Base-by-base conservation (phyloP, 1,140 invertebrate species). In the Chlorops oryzae region DNA sequence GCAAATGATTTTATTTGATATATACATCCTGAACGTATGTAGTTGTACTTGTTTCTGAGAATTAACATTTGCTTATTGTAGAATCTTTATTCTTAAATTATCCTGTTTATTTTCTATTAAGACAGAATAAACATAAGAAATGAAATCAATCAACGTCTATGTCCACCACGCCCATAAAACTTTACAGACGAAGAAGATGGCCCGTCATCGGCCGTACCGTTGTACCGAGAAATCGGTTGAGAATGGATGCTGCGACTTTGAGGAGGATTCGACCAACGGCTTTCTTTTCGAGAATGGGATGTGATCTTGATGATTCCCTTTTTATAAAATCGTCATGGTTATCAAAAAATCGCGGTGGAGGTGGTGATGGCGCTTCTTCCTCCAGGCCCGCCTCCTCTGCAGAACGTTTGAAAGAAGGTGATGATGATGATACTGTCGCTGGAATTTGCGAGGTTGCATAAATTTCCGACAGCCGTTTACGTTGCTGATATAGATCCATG, bases 121-220 rank as follows among this genome's bases (percentile, higher is more conserved):
- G 24, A 37, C 35, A 15, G 21, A 51, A 20, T 13, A 51, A 51
- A 51, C 45, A 51, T 32, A 32, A 37, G 37, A 34, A 46, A 51
- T 25, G 46, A 40, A 50, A 49, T 18, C 15, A 48, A 48, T 25
- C 25, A 42, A 39, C 50, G 50, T 32, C 42, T 43, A 28, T 40
- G 34, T 15, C 25, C 43, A 21, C 50, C 50, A 17, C 50, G 35
- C 1, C 50, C 37, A 37, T 32, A 51, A 32, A 28, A 40, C 34
- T 40, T 32, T n/a, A 24, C 5, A 3, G 23, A 12, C 12, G n/a
- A 17, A 9, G 45, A 25, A 6, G 46, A 27, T 48, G 17, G n/a
- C 18, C 20, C 23, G 18, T 2, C 24, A 23, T 24, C 35, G 3
- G 13, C 23, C 22, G n/a, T 6, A 22, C 21, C 5, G 6, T 12